These are phyloP conservation scores for Zapus hudsonius DNA, from an alignment of 2,113 vertebrate species.

Conservation along the genomic window DNA sequence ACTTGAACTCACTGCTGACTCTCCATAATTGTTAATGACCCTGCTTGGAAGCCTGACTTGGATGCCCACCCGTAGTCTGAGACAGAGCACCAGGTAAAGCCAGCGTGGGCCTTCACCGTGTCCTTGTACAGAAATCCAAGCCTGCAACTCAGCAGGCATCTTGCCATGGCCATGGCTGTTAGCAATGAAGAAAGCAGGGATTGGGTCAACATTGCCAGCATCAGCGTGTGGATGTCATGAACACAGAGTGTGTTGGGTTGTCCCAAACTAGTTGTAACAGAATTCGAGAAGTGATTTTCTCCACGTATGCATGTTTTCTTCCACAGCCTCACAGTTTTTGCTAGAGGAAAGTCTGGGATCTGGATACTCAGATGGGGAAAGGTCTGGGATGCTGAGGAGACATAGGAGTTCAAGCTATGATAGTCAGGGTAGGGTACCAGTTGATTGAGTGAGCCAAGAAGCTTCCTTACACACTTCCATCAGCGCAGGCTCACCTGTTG, in stretches of 20 bases:
- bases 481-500: neutral
- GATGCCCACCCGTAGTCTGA: neutral
- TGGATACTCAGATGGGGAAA: neutral
- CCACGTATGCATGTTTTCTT: neutral
- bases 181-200: neutral
- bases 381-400: neutral
- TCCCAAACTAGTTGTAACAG: neutral
- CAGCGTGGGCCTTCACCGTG: neutral
- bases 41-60: neutral
- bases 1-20: neutral
- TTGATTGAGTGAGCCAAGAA: neutral
- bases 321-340: neutral
- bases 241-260: neutral
- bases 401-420: accelerated
- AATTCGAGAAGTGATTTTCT: neutral
- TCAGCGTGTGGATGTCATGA: neutral
- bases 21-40: neutral
- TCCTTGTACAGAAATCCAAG: neutral
- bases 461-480: neutral
- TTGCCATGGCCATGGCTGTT: neutral
- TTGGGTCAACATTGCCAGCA: no score
- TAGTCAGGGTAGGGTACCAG: neutral
- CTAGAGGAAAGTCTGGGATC: neutral
- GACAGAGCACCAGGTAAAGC: neutral
- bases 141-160: neutral